Base-by-base conservation (phyloP, 2,797 vertebrate species). In the Kryptopterus vitreolus region DNA sequence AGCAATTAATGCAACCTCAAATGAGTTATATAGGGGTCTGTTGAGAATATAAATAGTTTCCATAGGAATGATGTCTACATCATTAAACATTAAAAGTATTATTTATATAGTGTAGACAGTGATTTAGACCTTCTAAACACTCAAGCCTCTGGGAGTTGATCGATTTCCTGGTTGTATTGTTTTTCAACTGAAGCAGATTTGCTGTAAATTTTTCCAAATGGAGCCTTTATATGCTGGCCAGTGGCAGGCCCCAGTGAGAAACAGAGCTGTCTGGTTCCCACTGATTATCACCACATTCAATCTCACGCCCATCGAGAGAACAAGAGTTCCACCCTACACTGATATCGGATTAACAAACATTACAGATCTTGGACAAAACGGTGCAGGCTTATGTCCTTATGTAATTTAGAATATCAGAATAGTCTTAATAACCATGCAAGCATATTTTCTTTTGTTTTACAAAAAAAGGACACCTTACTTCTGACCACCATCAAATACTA, bases 261-360 rank as follows among this genome's bases (percentile, higher is more conserved):
- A 79, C 82, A 55, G 80, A 48, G 81, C 69, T 46, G 81, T 33
- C 76, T 75, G 82, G 85, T 90, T 92, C 89, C 85, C 89, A 91
- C 83, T 76, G 79, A 18, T 59, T 89, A 91, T 91, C 90, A 84
- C 79, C 73, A 33, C 70, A 15, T 2, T 24, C 59, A 83, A 88
- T 91, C 88, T 77, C 81, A 77, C 87, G 81, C 87, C 86, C 58
- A 16, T 38, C 12, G 50, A 84, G 84, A n/a, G 52, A 79, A 11
- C 12, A 0, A 1, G 81, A 50, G 79, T 82, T 86, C 46, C 77
- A 55, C 80, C 75, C 84, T 82, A 75, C 50, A 76, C 11, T n/a
- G 33, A 26, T 61, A 24, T 0, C 55, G 80, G 50, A 48, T 84
- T 88, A 88, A 89, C 78, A 88, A 89, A 88, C 82, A 84, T 29